Evolutionary conservation across 2,797 vertebrate species (phyloP).

Genomic region (Pseudochaenichthys georgianus): DNA sequence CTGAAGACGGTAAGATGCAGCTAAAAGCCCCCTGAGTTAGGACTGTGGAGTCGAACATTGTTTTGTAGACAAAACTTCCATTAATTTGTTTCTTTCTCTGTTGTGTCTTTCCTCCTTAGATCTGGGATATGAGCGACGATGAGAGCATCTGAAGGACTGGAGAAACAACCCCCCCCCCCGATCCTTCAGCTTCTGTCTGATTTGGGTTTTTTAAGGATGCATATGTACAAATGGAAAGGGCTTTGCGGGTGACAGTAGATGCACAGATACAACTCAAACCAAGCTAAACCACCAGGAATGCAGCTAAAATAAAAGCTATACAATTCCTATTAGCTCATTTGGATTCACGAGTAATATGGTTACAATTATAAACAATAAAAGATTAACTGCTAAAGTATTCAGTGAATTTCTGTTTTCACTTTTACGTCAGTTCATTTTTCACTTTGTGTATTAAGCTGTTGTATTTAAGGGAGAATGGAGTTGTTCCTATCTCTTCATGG

Average conservation of each 20-base stretch:
- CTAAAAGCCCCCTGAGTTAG: background rate
- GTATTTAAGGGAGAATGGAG: slow-evolving; percentile 5
- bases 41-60: background rate
- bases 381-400: background rate
- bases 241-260: background rate
- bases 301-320: slow-evolving; percentile 10
- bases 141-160: slow-evolving; percentile 89
- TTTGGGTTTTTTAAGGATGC: background rate
- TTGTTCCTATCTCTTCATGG: slow-evolving; percentile 2
- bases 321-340: background rate
- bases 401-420: slow-evolving; percentile 8
- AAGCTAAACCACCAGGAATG: background rate
- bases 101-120: slow-evolving; percentile 80
- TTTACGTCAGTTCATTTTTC: background rate
- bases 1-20: background rate
- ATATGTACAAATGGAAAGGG: background rate
- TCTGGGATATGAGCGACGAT: slow-evolving; percentile 99
- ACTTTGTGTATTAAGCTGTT: slow-evolving; percentile 16
- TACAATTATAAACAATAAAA: background rate
- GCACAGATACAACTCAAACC: background rate
- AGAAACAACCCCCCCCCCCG: background rate
- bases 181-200: background rate
- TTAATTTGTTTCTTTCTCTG: background rate
- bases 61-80: background rate
- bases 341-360: background rate